phyloP scores from a whole-genome alignment of 2,797 vertebrate species.

The Schizothorax lantsangensis region DNA sequence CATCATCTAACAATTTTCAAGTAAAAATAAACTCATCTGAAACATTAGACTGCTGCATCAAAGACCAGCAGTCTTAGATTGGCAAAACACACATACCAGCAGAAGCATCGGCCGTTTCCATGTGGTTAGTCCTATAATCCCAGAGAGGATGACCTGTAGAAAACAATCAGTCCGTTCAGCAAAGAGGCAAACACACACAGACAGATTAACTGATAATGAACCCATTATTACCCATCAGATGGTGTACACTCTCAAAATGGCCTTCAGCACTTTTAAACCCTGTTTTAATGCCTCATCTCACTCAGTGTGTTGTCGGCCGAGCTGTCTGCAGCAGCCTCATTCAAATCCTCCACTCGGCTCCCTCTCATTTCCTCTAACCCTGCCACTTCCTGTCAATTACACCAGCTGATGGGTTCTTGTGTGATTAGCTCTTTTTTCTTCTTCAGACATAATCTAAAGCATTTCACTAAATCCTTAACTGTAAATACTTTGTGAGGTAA shows the following conservation, averaged over 20 bases:
- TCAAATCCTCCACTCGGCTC: constrained; percentile 1
- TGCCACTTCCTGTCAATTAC: constrained; percentile 40
- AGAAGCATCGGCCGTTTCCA: constrained; percentile 84
- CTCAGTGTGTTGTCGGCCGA: neutral
- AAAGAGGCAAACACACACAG: constrained; percentile 25
- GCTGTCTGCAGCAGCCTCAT: neutral
- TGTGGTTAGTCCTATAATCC: constrained; percentile 85
- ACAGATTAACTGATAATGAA: constrained; percentile 34
- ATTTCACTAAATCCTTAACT: neutral
- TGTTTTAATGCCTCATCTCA: constrained; percentile 19
- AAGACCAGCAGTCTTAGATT: neutral
- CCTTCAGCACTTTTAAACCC: constrained; percentile 14
- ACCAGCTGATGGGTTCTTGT: neutral
- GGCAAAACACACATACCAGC: constrained; percentile 78
- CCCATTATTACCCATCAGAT: constrained; percentile 7
- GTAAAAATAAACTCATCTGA: neutral
- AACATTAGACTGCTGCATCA: neutral
- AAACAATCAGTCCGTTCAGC: constrained; percentile 52
- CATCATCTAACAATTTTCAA: neutral
- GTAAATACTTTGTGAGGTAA: neutral
- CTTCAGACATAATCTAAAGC: neutral
- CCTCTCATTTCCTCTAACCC: constrained; percentile 16
- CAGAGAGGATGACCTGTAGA: constrained; percentile 87
- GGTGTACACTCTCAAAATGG: neutral
- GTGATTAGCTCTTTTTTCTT: neutral